phyloP scores from a whole-genome alignment of 2,113 vertebrate genomes.

The Pseudorhombus dupliciocellatus region DNA sequence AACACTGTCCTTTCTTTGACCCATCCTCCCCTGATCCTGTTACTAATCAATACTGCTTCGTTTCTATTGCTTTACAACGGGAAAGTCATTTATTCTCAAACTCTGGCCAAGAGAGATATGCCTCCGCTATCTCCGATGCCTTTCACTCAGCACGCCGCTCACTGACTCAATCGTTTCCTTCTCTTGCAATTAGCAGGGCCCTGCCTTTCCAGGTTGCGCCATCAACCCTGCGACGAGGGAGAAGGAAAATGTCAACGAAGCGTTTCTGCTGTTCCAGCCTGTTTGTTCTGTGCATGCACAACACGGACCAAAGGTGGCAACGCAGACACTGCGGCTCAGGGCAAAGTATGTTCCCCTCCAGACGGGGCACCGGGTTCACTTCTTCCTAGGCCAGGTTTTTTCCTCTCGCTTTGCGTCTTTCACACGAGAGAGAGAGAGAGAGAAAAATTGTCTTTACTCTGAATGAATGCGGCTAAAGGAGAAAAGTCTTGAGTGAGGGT shows the following conservation, averaged over 20 bases:
- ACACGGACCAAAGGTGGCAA: constrained; percentile 56
- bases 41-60: constrained; percentile 24
- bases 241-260: constrained; percentile 50
- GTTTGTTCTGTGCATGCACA: constrained; percentile 13
- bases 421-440: too few relatives aligned
- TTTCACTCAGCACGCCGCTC: constrained; percentile 47
- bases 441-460: constrained; percentile 1
- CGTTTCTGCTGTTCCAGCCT: constrained; percentile 29
- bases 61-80: constrained; percentile 50
- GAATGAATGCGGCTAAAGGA: neutral
- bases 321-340: constrained; percentile 29
- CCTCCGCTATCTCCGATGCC: constrained; percentile 39
- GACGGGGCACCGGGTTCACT: constrained; percentile 18
- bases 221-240: constrained; percentile 43
- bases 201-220: constrained; percentile 43
- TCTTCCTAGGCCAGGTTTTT: neutral
- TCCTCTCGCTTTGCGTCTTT: constrained; percentile 9
- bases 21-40: neutral
- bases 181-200: constrained; percentile 49
- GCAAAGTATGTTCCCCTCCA: constrained; percentile 45
- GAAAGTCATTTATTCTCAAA: constrained; percentile 59
- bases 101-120: constrained; percentile 36
- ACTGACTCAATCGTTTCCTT: constrained; percentile 57
- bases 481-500: constrained; percentile 6
- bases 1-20: neutral